Base-by-base conservation (phyloP, 2,113 vertebrate genomes). In the Otocyon megalotis region DNA sequence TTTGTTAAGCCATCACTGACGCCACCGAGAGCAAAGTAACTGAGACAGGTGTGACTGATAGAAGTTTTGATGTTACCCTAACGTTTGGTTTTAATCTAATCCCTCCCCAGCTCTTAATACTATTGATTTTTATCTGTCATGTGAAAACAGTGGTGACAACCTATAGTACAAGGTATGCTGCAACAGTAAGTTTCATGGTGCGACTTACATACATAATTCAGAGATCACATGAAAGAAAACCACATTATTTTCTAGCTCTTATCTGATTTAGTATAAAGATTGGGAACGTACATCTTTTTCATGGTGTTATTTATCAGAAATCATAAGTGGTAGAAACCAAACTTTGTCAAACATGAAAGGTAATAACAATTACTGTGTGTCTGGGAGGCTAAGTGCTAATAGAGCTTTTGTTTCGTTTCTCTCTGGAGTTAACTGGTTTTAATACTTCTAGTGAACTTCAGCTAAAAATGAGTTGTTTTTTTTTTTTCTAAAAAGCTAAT, bases 241-340 rank as follows among this genome's bases (percentile, higher is more conserved):
- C 48, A 53, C 67, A 9, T 82, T 80, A 77, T 92, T 88, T 93
- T 97, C 48, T 94, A 76, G 8, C 19, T 96, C 76, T 97, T 71
- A 48, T 79, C 62, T 94, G 60, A 69, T 30, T 3, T 0, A 37
- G 8, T 85, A 80, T 93, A 96, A 97, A 88, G 17, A 26, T 86
- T 53, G 74, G 63, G 56, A 79, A 50, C 76, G 58, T 79, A 85
- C 63, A 0, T 86, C 77, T 82, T 89, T 62, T 50, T 8, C 12
- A 65, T 77, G 8, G 12, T 92, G 19, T 81, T 93, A 65, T 87
- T 92, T 97, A 84, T 95, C 74, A 97, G 53, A 94, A 97, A 92
- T 88, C 58, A 35, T 54, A 79, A 69, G 88, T 63, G 79, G 14
- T 72, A 67, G 81, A 94, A 94, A 87, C 37, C n/a, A 96, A 54